Conservation (phyloP, 2,113 vertebrate species). For the Bubo scandiacus region DNA sequence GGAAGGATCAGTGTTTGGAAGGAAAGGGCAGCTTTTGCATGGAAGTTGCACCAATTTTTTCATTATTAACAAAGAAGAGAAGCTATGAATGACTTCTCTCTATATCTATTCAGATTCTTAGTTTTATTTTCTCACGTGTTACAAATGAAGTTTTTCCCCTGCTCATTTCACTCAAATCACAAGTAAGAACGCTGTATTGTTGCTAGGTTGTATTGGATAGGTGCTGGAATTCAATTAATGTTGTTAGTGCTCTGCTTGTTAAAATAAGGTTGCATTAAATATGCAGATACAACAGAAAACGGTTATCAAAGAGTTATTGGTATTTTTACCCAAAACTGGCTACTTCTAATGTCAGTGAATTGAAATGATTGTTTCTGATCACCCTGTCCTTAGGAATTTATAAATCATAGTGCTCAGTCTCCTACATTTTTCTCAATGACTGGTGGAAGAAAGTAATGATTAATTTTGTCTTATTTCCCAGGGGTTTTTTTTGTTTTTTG, state of each 20-base stretch:
- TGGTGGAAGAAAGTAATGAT: neutral
- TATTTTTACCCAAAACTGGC: neutral
- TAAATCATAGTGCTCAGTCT: neutral
- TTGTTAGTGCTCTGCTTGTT: neutral
- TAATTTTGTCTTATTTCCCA: neutral
- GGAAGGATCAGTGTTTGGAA: neutral
- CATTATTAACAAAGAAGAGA: neutral
- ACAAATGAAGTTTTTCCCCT: neutral
- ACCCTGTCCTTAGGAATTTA: neutral
- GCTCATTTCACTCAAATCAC: fast-evolving
- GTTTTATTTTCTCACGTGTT: neutral
- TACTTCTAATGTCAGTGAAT: neutral
- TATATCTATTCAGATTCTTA: fast-evolving
- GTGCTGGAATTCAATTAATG: neutral
- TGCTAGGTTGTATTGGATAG: neutral
- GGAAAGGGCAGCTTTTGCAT: neutral
- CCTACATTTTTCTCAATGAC: neutral
- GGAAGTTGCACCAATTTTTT: neutral
- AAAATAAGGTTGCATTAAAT: neutral
- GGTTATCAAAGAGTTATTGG: neutral
- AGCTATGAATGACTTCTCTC: neutral
- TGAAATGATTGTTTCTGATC: neutral
- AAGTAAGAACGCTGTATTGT: neutral
- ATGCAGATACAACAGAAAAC: neutral
- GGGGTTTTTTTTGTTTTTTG: no score